These are phyloP conservation scores for Marronus borbonicus DNA, from an alignment of 2,888 invertebrate genomes.

Conservation along the genomic window DNA sequence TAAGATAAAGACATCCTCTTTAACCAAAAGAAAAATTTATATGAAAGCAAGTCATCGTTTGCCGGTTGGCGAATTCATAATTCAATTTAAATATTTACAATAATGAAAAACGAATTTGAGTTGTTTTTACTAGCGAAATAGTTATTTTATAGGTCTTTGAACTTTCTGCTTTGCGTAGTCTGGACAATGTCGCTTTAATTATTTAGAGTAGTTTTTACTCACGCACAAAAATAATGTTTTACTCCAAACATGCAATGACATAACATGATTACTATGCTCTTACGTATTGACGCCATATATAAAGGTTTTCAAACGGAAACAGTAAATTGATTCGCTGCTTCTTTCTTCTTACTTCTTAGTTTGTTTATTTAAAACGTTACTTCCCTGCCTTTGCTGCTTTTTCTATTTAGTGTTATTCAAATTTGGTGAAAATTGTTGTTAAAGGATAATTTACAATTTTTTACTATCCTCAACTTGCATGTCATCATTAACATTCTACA, in stretches of 20 bases:
- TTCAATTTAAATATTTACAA: not conserved
- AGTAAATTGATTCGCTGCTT: not conserved
- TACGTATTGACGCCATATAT: too few relatives aligned
- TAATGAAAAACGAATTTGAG: not conserved
- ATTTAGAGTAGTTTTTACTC: conserved; percentile 5
- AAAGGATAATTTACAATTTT: too few relatives aligned
- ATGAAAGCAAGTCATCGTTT: not conserved
- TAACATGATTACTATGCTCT: not conserved
- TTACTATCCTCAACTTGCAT: too few relatives aligned
- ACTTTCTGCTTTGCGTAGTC: not conserved
- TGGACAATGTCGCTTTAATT: conserved; percentile 6
- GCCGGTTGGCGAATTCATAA: not conserved
- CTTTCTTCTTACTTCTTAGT: too few relatives aligned
- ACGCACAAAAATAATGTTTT: not conserved
- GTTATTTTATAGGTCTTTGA: conserved; percentile 3
- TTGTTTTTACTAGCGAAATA: not conserved
- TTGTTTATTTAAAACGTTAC: too few relatives aligned
- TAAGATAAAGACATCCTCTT: too few relatives aligned
- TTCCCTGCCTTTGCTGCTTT: too few relatives aligned
- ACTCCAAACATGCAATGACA: conserved; percentile 1
- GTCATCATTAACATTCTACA: too few relatives aligned
- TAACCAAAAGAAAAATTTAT: too few relatives aligned
- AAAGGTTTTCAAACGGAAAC: not conserved
- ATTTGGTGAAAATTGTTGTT: too few relatives aligned
- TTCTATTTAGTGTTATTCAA: too few relatives aligned